Evolutionary conservation across 2,888 invertebrate genomes (phyloP).

Genomic region (Sipha maydis): DNA sequence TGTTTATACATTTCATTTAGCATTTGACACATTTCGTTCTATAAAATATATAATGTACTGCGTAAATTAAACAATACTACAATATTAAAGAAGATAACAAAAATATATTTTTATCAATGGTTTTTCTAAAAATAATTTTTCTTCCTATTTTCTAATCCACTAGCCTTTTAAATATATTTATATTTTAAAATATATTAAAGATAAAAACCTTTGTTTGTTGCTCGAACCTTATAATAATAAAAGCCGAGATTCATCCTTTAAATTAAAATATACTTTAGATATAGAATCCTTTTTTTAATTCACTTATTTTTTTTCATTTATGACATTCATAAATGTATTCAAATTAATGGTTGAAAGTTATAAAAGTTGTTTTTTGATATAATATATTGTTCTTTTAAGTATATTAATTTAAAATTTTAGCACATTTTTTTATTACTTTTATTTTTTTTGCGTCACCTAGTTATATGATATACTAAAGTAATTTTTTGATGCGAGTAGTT

Average conservation of each 20-base stretch:
- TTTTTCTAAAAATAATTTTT: not conserved
- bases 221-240: not conserved
- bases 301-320: slow-evolving; percentile 16
- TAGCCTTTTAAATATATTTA: not conserved
- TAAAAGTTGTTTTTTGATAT: slow-evolving; percentile 41
- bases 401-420: slow-evolving; percentile 43
- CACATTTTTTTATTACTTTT: slow-evolving; percentile 14
- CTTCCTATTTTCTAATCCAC: not conserved
- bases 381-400: slow-evolving; percentile 38
- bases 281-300: slow-evolving; percentile 27
- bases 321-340: slow-evolving; percentile 53
- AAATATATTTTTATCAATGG: not conserved
- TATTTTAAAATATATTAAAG: slow-evolving; percentile 9
- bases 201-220: not conserved
- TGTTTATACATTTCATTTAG: not conserved
- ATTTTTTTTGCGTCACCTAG: slow-evolving; percentile 11
- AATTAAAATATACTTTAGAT: slow-evolving; percentile 38
- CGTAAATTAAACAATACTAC: not conserved
- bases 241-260: slow-evolving; percentile 22
- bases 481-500: not conserved
- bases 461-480: not conserved
- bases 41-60: not conserved
- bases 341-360: slow-evolving; percentile 55
- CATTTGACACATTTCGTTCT: not conserved
- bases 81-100: not conserved